phyloP scores from a whole-genome alignment of 2,113 vertebrate species.

The Scomber japonicus region DNA sequence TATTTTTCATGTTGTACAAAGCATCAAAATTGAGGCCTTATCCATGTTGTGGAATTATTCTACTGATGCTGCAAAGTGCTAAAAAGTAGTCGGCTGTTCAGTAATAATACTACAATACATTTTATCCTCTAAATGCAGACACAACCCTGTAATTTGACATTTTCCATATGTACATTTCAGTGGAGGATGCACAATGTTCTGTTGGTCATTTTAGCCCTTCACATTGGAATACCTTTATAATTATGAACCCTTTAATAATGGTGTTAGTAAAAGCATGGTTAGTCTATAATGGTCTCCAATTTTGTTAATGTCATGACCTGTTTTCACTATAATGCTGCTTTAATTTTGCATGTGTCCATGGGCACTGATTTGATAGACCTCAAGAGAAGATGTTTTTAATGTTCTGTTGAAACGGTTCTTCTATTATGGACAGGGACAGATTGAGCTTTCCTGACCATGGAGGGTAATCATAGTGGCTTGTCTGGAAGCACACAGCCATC shows the following conservation, averaged over 20 bases:
- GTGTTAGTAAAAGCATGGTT: slow-evolving; percentile 27
- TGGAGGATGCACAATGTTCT: neutral
- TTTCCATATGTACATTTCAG: slow-evolving; percentile 8
- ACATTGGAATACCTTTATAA: slow-evolving; percentile 12
- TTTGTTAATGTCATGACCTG: slow-evolving; percentile 35
- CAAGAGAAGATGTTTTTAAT: neutral
- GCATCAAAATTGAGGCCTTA: neutral
- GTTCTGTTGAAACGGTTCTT: neutral
- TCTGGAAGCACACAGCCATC: slow-evolving; percentile 32
- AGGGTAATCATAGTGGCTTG: slow-evolving; percentile 58
- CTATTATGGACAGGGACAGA: slow-evolving; percentile 19
- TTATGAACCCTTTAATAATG: neutral
- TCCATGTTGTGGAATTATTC: neutral
- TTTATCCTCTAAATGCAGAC: neutral
- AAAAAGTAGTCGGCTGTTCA: neutral
- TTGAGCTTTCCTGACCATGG: slow-evolving; percentile 55
- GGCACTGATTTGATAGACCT: neutral
- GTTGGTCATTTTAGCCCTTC: neutral
- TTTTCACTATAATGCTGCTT: neutral
- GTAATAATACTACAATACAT: neutral
- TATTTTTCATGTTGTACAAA: neutral
- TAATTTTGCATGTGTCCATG: neutral
- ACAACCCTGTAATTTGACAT: slow-evolving; percentile 24
- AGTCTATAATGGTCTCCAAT: slow-evolving; percentile 5
- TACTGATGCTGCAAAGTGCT: neutral